Evolutionary conservation across 2,888 invertebrate species (phyloP).

Genomic region (Sphaerolaimus hirsutus): DNA sequence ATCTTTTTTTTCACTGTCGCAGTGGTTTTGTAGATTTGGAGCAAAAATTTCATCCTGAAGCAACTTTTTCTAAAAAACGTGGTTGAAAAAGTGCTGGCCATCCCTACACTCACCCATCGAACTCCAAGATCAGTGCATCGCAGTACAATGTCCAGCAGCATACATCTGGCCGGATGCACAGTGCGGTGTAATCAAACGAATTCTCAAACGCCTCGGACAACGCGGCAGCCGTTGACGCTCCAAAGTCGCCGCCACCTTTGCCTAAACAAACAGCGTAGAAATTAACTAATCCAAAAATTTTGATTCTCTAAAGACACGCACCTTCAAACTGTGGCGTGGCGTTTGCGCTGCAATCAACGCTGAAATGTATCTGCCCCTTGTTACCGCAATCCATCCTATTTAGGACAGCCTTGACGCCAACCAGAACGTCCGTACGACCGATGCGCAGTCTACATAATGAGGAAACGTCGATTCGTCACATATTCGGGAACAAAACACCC

Average conservation of each 20-base stretch:
- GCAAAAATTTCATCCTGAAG: too few species aligned
- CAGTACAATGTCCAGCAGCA: constrained; percentile 84
- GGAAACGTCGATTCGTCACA: too few species aligned
- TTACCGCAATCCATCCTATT: too few species aligned
- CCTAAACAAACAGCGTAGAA: constrained; percentile 8
- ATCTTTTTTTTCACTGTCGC: too few species aligned
- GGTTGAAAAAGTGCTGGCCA: too few species aligned
- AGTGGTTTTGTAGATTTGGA: too few species aligned
- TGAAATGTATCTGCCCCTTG: constrained; percentile 62
- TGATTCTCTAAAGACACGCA: not conserved
- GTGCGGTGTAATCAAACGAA: constrained; percentile 23
- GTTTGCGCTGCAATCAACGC: constrained; percentile 89
- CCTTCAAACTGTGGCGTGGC: constrained; percentile 91
- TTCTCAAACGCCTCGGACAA: constrained; percentile 47
- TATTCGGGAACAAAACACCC: too few species aligned
- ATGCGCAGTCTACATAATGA: not conserved
- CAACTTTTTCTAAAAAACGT: too few species aligned
- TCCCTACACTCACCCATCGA: too few species aligned
- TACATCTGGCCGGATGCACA: constrained; percentile 57
- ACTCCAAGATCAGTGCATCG: constrained; percentile 49
- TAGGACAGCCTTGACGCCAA: not conserved
- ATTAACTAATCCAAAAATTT: not conserved
- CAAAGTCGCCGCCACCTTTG: constrained; percentile 70
- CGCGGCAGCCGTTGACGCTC: constrained; percentile 53
- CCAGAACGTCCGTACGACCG: not conserved